Evolutionary conservation across 2,888 invertebrate species (phyloP).

Genomic region (Pyrochroa serraticornis): DNA sequence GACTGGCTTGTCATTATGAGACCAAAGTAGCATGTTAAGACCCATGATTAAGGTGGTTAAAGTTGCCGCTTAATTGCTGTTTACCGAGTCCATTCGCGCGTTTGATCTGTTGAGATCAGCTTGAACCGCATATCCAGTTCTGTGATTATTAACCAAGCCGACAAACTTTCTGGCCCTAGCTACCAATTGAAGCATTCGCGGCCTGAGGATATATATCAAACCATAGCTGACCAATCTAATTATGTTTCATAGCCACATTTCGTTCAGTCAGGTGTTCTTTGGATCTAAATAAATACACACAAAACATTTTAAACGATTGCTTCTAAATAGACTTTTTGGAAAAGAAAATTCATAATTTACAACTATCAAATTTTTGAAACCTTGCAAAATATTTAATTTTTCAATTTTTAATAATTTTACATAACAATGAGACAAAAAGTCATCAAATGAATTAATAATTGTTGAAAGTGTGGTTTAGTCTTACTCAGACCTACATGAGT

Average conservation of each 20-base stretch:
- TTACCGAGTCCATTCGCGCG: conserved; percentile 59
- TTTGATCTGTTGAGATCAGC: conserved; percentile 57
- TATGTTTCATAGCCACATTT: conserved; percentile 46
- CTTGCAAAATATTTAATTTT: no score
- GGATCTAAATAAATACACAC: conserved; percentile 30
- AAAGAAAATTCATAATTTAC: conserved; percentile 2
- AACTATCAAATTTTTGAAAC: background rate
- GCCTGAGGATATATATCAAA: conserved; percentile 55
- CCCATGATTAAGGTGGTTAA: conserved; percentile 58
- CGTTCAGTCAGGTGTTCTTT: conserved; percentile 28
- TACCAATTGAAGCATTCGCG: conserved; percentile 53
- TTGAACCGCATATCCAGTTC: conserved; percentile 53
- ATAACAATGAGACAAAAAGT: no score
- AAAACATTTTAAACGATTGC: conserved; percentile 22
- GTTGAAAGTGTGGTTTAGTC: no score
- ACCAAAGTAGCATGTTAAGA: conserved; percentile 59
- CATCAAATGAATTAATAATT: no score
- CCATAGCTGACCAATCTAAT: conserved; percentile 51
- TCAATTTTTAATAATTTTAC: no score
- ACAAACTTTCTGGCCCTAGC: conserved; percentile 54
- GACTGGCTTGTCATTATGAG: conserved; percentile 56
- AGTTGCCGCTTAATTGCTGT: conserved; percentile 59
- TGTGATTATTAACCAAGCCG: conserved; percentile 57
- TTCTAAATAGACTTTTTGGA: conserved; percentile 20
- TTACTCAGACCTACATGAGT: no score